phyloP scores from a whole-genome alignment of 35 echinoderm and acorn worm species.

The Diadema setosum region DNA sequence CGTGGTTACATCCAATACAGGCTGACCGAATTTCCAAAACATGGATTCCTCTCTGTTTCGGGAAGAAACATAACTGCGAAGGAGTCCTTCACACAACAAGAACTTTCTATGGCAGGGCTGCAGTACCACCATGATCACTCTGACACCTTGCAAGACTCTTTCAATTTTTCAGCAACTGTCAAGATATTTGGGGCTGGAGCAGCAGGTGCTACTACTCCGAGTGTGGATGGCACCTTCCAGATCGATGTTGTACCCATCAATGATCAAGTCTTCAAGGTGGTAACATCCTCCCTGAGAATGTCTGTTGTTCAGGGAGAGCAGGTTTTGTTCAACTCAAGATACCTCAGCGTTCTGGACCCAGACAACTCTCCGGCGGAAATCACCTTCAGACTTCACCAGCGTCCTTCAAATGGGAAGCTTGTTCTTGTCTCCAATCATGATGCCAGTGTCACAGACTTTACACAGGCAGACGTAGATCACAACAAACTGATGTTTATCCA shows the following conservation, averaged over 20 bases:
- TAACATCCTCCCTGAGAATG: conserved; percentile 62
- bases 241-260: conserved; percentile 75
- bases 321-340: conserved; percentile 31
- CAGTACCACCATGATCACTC: conserved; percentile 84
- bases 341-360: conserved; percentile 58
- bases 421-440: conserved; percentile 1
- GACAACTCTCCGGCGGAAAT: conserved; percentile 83
- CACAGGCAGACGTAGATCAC: conserved; percentile 78
- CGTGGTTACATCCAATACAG: conserved; percentile 46
- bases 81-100: conserved; percentile 52
- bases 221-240: conserved; percentile 40
- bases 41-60: conserved; percentile 50
- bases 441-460: conserved; percentile 37
- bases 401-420: conserved; percentile 75
- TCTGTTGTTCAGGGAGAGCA: conserved; percentile 60
- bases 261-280: conserved; percentile 75
- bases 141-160: conserved; percentile 57
- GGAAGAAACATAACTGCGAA: conserved; percentile 29
- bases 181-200: neutral
- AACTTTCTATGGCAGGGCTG: conserved; percentile 32
- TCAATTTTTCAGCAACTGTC: conserved; percentile 67
- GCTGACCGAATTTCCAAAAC: conserved; percentile 54
- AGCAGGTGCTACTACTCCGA: neutral
- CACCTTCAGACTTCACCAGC: conserved; percentile 37
- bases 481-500: conserved; percentile 65